phyloP scores from a whole-genome alignment of 2,888 invertebrate species.

The Agonopterix alstromeriana region DNA sequence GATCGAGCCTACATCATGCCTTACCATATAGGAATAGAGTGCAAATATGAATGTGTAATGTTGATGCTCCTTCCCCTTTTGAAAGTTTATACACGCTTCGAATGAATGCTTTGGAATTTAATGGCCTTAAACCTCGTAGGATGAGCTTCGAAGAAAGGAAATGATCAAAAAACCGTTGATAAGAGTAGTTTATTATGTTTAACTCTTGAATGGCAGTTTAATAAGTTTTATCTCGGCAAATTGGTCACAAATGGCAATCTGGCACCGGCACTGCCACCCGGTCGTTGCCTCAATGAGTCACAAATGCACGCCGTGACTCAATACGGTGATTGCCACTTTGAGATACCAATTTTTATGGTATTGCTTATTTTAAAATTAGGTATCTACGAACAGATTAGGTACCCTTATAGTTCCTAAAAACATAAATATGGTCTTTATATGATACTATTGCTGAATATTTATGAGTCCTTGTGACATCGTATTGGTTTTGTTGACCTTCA shows the following conservation, averaged over 20 bases:
- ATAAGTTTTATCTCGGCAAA: constrained; percentile 16
- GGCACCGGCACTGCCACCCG: constrained; percentile 19
- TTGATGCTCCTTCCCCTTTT: background rate
- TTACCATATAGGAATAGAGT: constrained; percentile 3
- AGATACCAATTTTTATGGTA: constrained; percentile 21
- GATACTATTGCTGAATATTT: too few species aligned
- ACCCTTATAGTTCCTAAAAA: too few species aligned
- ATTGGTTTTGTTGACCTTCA: too few species aligned
- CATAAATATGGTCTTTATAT: too few species aligned
- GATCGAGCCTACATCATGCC: constrained; percentile 18
- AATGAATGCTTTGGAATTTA: constrained; percentile 8
- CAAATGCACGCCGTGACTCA: constrained; percentile 34
- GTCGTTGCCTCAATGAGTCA: constrained; percentile 58
- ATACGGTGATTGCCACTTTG: constrained; percentile 31
- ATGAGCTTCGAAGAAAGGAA: constrained; percentile 1
- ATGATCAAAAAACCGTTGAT: background rate
- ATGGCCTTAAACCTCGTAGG: background rate
- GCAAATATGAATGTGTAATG: constrained; percentile 7
- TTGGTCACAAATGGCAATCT: constrained; percentile 26
- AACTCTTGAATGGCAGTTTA: background rate
- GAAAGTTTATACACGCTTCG: background rate
- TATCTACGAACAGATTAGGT: constrained; percentile 4
- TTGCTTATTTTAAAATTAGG: background rate
- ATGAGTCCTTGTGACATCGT: too few species aligned
- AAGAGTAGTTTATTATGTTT: background rate